Conservation (phyloP, 2,113 vertebrate genomes). For the Morone chrysops region DNA sequence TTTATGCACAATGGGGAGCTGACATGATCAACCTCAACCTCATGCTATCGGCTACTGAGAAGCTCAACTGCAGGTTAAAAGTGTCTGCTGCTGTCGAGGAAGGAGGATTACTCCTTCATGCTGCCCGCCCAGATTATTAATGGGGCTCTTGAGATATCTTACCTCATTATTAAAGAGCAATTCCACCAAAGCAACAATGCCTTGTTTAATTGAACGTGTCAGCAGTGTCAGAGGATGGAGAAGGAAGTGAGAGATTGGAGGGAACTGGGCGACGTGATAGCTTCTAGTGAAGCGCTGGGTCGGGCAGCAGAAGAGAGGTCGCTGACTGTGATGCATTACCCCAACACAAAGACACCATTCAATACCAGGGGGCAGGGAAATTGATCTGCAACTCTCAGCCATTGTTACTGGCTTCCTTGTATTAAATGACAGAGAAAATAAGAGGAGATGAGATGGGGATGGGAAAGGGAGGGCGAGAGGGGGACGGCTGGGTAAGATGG, state of each 20-base stretch:
- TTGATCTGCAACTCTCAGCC: slow-evolving; percentile 58
- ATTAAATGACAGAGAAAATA: slow-evolving; percentile 55
- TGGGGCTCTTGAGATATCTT: slow-evolving; percentile 39
- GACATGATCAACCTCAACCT: slow-evolving; percentile 22
- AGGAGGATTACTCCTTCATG: slow-evolving; percentile 32
- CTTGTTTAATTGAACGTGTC: slow-evolving; percentile 53
- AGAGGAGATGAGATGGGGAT: slow-evolving; percentile 32
- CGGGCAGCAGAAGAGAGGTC: slow-evolving; percentile 19
- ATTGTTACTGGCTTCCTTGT: slow-evolving; percentile 55
- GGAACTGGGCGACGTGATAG: slow-evolving; percentile 11
- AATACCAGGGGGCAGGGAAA: slow-evolving; percentile 51
- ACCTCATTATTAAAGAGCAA: slow-evolving; percentile 52
- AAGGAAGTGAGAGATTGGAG: slow-evolving; percentile 21
- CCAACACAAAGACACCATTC: slow-evolving; percentile 64
- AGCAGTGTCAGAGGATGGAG: slow-evolving; percentile 18
- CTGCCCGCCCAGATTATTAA: slow-evolving; percentile 38
- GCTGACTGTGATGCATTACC: slow-evolving; percentile 53
- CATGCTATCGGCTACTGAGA: slow-evolving; percentile 5
- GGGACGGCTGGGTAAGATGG: background rate
- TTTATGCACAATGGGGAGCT: slow-evolving; percentile 16
- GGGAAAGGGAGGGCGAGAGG: background rate
- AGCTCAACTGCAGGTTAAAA: slow-evolving; percentile 39
- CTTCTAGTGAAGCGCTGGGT: slow-evolving; percentile 18
- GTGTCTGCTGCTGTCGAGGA: slow-evolving; percentile 25
- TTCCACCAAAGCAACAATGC: slow-evolving; percentile 52